phyloP scores from a whole-genome alignment of 1,140 invertebrate genomes.

The Ceratosolen solmsi region DNA sequence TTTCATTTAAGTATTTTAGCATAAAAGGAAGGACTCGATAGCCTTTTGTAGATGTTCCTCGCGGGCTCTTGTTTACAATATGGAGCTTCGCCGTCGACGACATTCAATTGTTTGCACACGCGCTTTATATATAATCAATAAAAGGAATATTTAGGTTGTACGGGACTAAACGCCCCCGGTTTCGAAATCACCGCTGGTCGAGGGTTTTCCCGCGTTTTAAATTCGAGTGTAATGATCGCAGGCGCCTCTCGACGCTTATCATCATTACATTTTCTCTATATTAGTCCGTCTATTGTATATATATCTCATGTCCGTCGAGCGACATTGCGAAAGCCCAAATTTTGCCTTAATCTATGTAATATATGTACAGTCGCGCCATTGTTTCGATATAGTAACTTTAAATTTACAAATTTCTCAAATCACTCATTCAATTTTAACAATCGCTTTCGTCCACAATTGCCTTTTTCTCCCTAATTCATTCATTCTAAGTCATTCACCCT shows the following conservation, averaged over 20 bases:
- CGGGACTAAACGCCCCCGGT: conserved; percentile 8
- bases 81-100: conserved; percentile 37
- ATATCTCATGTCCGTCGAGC: conserved; percentile 37
- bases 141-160: conserved; percentile 14
- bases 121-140: conserved; percentile 39
- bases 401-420: conserved; percentile 50
- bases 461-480: not conserved
- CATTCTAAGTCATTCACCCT: no score
- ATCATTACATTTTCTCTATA: not conserved
- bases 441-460: not conserved
- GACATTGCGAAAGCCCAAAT: conserved; percentile 53
- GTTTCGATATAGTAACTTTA: conserved; percentile 48
- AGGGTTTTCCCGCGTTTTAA: conserved; percentile 32
- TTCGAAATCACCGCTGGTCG: conserved; percentile 40
- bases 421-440: not conserved
- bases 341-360: conserved; percentile 51
- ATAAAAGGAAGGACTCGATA: conserved; percentile 66
- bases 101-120: conserved; percentile 26
- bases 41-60: conserved; percentile 41
- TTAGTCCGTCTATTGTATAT: not conserved
- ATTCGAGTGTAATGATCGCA: no score
- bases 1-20: conserved; percentile 68
- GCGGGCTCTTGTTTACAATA: conserved; percentile 36
- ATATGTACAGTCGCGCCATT: conserved; percentile 50
- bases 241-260: no score